Evolutionary conservation across 1,140 invertebrate genomes (phyloP).

Genomic region (Atta texana): DNA sequence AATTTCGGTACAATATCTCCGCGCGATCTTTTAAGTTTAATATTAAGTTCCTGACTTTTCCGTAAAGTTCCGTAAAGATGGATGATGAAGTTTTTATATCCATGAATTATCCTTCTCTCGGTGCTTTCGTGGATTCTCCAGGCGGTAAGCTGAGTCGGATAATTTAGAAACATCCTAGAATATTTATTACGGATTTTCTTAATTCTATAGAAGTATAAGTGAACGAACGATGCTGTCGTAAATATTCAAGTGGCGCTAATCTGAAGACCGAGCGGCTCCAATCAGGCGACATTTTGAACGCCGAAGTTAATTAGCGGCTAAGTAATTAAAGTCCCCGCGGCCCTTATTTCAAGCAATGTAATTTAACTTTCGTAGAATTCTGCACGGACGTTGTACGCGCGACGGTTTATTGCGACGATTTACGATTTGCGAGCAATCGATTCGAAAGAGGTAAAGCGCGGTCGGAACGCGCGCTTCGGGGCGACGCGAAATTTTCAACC

Average conservation of each 20-base stretch:
- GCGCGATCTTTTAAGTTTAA: slow-evolving; percentile 23
- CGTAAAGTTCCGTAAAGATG: background rate
- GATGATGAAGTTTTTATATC: slow-evolving; percentile 30
- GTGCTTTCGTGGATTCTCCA: background rate
- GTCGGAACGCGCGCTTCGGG: background rate
- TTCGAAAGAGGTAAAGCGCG: slow-evolving; percentile 12
- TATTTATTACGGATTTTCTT: slow-evolving; percentile 39
- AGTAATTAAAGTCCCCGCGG: slow-evolving; percentile 52
- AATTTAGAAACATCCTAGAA: slow-evolving; percentile 6
- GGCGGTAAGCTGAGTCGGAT: background rate
- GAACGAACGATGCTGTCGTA: slow-evolving; percentile 23
- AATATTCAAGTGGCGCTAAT: slow-evolving; percentile 54
- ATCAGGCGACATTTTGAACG: slow-evolving; percentile 27
- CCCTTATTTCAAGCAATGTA: slow-evolving; percentile 45
- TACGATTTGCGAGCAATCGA: slow-evolving; percentile 33
- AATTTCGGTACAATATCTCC: slow-evolving; percentile 19
- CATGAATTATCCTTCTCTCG: slow-evolving; percentile 11
- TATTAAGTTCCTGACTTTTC: slow-evolving; percentile 39
- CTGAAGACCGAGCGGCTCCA: slow-evolving; percentile 29
- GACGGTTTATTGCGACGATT: slow-evolving; percentile 42
- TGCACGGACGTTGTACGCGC: background rate
- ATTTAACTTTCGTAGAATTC: slow-evolving; percentile 52
- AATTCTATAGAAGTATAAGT: slow-evolving; percentile 13
- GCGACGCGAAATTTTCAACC: slow-evolving; percentile 5
- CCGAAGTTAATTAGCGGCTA: slow-evolving; percentile 52